Evolutionary conservation across 1,140 invertebrate genomes (phyloP).

Genomic region (Onthophagus taurus): DNA sequence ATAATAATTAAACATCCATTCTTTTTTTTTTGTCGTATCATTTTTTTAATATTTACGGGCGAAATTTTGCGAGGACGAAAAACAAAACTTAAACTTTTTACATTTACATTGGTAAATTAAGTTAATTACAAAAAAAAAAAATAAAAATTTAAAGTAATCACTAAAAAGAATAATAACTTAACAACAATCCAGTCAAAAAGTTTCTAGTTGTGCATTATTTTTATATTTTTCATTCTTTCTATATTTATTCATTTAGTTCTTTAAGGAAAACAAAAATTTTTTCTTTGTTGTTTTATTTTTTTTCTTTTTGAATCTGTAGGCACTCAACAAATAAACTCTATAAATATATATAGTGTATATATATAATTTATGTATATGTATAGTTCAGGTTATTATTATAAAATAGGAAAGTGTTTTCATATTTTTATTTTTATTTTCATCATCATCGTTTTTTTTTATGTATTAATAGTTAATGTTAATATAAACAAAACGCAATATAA

Average conservation of each 20-base stretch:
- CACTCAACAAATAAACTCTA: constrained; percentile 33
- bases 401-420: constrained; percentile 27
- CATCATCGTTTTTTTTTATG: constrained; percentile 1
- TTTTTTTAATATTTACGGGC: too few species aligned
- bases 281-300: constrained; percentile 6
- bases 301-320: constrained; percentile 17
- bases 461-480: constrained; percentile 17
- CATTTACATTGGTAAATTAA: constrained; percentile 3
- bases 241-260: constrained; percentile 1
- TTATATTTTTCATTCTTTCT: constrained; percentile 2
- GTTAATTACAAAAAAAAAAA: constrained; percentile 6
- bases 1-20: neutral
- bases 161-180: constrained; percentile 1
- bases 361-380: constrained; percentile 26
- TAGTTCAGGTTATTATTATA: constrained; percentile 19
- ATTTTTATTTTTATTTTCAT: constrained; percentile 17
- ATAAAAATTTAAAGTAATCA: constrained; percentile 2
- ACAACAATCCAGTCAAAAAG: constrained; percentile 7
- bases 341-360: constrained; percentile 10
- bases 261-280: constrained; percentile 8
- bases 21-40: neutral
- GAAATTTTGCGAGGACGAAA: too few species aligned
- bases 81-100: constrained; percentile 5
- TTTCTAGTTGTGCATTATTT: constrained; percentile 6
- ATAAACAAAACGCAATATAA: constrained; percentile 33